Evolutionary conservation across 2,888 invertebrate genomes (phyloP), one percentile per base, ranked within the genome.

Genomic region (Caenorhabditis sp.): DNA sequence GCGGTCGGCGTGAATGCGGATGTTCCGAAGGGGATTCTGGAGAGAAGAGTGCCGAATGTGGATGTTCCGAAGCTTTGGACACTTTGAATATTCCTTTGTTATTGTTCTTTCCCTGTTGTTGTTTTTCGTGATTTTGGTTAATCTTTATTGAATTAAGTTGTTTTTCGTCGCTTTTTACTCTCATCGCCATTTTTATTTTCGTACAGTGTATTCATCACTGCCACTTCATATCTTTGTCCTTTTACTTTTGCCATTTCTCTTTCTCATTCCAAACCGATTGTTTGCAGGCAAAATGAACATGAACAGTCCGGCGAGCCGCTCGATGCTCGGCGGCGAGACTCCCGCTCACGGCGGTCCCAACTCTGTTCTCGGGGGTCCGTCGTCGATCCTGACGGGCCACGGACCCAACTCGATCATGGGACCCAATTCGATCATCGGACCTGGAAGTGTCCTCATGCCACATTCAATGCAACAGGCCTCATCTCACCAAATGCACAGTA

Each of bases 391-490:
- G 27, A 80, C 74, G 13, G 78, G 71, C 17, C 65, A 65, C 27
- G 84, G 84, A 9, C 87, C 85, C 9, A 80, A 80, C 5, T 85
- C 84, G 4, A 78, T 86, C 1, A 66, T 83, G 35, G 82, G 81
- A 24, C 83, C 83, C 8, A 73, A 72, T 26, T 80, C 82, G 20
- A 71, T 81, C 41, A 22, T 79, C 1, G 80, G 79, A 20, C 81
- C 83, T 2, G 55, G 53, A 17, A 77, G 76, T 58, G 41, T 82
- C 26, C 41, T 78, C 30, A 76, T 68, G 24, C 82, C 82, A 22
- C 48, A 56, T 13, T 70, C 59, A 11, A 45, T 70, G 24, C 59
- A 58, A 17, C 74, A 61, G 6, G 26, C 62, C 43, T 41, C 41
- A 8, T 70, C 68, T 9, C 75, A 75, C 26, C 75, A 75, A 32